Evolutionary conservation across 2,113 vertebrate genomes (phyloP), one percentile per base, ranked within the genome.

Genomic region (Pardalotus punctatus): DNA sequence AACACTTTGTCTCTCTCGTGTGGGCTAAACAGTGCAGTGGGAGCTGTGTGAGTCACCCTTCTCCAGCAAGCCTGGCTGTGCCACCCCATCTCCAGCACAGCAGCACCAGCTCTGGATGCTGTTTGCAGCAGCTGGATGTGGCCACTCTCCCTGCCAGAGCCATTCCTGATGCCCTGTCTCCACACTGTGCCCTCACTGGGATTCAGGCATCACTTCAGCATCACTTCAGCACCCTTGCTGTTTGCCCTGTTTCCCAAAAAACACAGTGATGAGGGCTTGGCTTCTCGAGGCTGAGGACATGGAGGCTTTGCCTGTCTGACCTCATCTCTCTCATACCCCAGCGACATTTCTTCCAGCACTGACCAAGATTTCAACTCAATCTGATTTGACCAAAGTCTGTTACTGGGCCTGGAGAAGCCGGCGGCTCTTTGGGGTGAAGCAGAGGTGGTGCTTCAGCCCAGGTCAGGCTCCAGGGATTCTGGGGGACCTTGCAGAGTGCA

Each of bases 341-440:
- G 20, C 5, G 6, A 5, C 9, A 7, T 87, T 71, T 38, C 60
- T 93, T 38, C 28, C 38, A 78, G 70, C 19, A 2, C 35, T 84
- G 64, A 57, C 79, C 65, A 36, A 86, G 64, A 48, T 86, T 81
- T 84, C 74, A 61, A 74, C 45, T 53, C 74, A 87, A 47, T 61
- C 28, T 33, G 72, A 31, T 74, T 43, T 65, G 48, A 60, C 31
- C 5, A 1, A 66, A 73, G 36, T 17, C 60, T 67, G 45, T 58
- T 43, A 33, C 38, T 45, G 71, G 29, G 70, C 33, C 60, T 12
- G 13, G 56, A 23, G 70, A 31, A 67, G 66, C 25, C 0, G 0
- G 17, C 0, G 1, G 7, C 29, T 62, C 62, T 18, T 12, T 0
- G 0, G 42, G 45, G 36, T n/a, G 54, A 70, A 27, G 69, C 4